Base-by-base conservation (phyloP, 2,797 vertebrate genomes). In the Liparis tanakae region DNA sequence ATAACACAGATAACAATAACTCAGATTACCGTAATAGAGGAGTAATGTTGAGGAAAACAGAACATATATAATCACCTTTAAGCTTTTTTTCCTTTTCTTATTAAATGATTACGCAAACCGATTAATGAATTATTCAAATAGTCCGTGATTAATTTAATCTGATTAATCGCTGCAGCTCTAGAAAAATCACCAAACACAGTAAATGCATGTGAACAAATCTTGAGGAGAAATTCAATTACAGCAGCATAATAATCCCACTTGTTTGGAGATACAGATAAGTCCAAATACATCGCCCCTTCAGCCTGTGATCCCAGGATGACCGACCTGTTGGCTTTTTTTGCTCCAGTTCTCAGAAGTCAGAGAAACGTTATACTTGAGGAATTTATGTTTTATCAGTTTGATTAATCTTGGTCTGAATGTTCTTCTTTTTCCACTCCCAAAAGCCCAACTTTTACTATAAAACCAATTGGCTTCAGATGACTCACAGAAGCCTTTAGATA, bases 241-340 rank as follows among this genome's bases (percentile, higher is more conserved):
- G 44, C 44, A 46, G 44, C 44, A 46, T 15, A 7, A 46, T 6
- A 46, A 48, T 18, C 17, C 18, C 2, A 48, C 7, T 7, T 7
- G 25, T 30, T 30, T 30, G 25, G 25, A 30, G 25, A 30, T 30
- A 30, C 25, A 30, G 18, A 48, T 3, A 48, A 48, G 44, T 50
- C n/a, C 0, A 50, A 50, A 10, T 20, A 30, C 25, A 50, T 84
- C 17, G 3, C 64, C 63, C 68, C 39, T 2, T 25, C 46, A 77
- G 72, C 44, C 67, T 72, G 41, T 72, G 78, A 88, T 83, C 74
- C 70, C 57, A 41, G 50, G 22, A 80, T 77, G 61, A 70, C 61
- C 67, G 56, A 17, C 63, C 68, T 67, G 51, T 34, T 76, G 70
- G 22, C 41, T 68, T 75, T 80, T 67, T 67, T 78, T 76, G 6